Conservation (phyloP, 2,888 invertebrate species). For the Eilema caniola region DNA sequence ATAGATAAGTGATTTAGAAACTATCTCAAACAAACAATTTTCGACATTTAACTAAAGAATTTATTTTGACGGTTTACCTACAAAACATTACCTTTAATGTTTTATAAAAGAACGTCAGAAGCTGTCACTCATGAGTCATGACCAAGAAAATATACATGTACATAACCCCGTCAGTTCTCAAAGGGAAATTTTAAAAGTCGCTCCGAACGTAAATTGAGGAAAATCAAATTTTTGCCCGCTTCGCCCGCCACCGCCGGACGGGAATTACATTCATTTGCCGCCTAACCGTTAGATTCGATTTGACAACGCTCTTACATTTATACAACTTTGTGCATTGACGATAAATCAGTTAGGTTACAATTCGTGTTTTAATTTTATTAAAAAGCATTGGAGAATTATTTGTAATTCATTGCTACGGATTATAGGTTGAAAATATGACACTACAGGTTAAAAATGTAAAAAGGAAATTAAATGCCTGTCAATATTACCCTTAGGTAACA, state of each 20-base stretch:
- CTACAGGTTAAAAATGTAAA: background rate
- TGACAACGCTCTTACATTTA: conserved; percentile 45
- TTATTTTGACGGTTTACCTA: background rate
- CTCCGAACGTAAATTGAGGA: conserved; percentile 31
- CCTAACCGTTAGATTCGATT: conserved; percentile 45
- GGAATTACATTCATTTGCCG: conserved; percentile 48
- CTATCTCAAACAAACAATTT: background rate
- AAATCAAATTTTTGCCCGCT: conserved; percentile 29
- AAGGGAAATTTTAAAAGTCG: conserved; percentile 46
- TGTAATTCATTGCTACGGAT: background rate
- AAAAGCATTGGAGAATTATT: conserved; percentile 2
- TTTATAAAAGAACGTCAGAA: background rate
- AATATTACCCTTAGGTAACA: conserved; percentile 10
- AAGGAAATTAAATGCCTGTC: conserved; percentile 1
- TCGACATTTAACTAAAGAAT: background rate
- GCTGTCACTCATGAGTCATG: background rate
- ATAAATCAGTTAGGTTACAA: conserved; percentile 25
- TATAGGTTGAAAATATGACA: background rate
- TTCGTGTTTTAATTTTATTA: no score
- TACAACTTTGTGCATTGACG: conserved; percentile 28
- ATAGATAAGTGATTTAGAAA: background rate
- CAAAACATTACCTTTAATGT: background rate
- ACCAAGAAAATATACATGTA: conserved; percentile 9
- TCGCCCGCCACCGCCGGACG: conserved; percentile 19
- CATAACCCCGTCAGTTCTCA: conserved; percentile 30